Conservation (phyloP, 2,888 invertebrate species). For the Drosophila nigricruria region DNA sequence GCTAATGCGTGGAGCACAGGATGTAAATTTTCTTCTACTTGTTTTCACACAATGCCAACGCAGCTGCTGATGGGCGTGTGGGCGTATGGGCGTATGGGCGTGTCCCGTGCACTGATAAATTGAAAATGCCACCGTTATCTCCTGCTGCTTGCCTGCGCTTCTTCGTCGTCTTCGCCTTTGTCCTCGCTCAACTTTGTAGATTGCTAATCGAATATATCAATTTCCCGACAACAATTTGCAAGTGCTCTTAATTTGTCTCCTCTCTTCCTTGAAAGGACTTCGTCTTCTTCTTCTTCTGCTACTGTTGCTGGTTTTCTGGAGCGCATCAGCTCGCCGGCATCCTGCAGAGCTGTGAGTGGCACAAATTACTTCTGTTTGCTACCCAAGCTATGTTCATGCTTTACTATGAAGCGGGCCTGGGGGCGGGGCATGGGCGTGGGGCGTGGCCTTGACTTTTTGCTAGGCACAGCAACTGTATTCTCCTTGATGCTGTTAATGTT, state of each 20-base stretch:
- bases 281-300: slow-evolving; percentile 2
- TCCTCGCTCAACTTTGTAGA: slow-evolving; percentile 31
- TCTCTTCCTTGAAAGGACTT: slow-evolving; percentile 3
- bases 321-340: slow-evolving; percentile 71
- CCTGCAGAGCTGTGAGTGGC: slow-evolving; percentile 45
- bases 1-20: slow-evolving; percentile 48
- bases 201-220: slow-evolving; percentile 78
- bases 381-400: slow-evolving; percentile 45
- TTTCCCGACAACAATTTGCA: slow-evolving; percentile 65
- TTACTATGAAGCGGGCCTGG: slow-evolving; percentile 6
- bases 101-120: slow-evolving; percentile 54
- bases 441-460: slow-evolving; percentile 62
- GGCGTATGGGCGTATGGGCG: slow-evolving; percentile 16
- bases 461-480: slow-evolving; percentile 11
- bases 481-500: slow-evolving; percentile 27
- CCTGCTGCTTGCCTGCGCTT: not conserved
- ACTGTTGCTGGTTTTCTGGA: slow-evolving; percentile 24
- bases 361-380: slow-evolving; percentile 54
- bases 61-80: slow-evolving; percentile 10
- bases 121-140: slow-evolving; percentile 41
- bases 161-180: not conserved
- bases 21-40: slow-evolving; percentile 49
- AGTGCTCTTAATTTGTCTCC: slow-evolving; percentile 62
- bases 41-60: slow-evolving; percentile 31
- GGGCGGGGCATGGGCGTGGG: not conserved